phyloP scores from a whole-genome alignment of 2,797 vertebrate species.

The Sebastes ruberrimus region DNA sequence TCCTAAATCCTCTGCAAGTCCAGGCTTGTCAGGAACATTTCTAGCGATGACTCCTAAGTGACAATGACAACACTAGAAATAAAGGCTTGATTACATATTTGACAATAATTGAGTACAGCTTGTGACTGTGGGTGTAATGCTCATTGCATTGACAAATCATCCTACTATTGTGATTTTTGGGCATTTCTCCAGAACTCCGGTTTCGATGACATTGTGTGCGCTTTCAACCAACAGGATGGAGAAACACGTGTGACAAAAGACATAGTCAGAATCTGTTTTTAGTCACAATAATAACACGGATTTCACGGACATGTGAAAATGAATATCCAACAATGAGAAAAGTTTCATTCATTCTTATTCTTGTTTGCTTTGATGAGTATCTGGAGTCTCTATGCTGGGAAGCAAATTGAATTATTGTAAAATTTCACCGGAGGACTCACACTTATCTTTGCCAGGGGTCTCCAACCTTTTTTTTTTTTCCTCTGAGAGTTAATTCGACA shows the following conservation, averaged over 20 bases:
- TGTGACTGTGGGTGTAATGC: constrained; percentile 4
- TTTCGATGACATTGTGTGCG: constrained; percentile 36
- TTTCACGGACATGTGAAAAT: neutral
- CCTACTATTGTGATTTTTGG: constrained; percentile 15
- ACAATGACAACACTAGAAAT: constrained; percentile 69
- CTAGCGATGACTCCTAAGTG: constrained; percentile 47
- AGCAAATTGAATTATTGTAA: neutral
- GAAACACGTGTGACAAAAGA: neutral
- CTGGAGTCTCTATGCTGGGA: neutral
- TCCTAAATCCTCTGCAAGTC: constrained; percentile 74
- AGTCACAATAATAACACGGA: neutral
- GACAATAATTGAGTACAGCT: neutral
- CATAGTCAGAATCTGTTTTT: neutral
- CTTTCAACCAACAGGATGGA: constrained; percentile 19
- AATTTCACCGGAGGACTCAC: neutral
- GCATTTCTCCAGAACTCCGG: constrained; percentile 35
- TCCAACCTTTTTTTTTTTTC: no score
- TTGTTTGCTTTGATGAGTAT: neutral
- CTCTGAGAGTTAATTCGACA: no score
- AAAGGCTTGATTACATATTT: constrained; percentile 34
- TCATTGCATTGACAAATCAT: constrained; percentile 9
- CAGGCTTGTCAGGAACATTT: constrained; percentile 62
- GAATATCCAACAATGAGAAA: neutral
- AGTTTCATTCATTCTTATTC: neutral
- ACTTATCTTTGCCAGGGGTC: neutral